Evolutionary conservation across 2,797 vertebrate genomes (phyloP).

Genomic region (Falco peregrinus): DNA sequence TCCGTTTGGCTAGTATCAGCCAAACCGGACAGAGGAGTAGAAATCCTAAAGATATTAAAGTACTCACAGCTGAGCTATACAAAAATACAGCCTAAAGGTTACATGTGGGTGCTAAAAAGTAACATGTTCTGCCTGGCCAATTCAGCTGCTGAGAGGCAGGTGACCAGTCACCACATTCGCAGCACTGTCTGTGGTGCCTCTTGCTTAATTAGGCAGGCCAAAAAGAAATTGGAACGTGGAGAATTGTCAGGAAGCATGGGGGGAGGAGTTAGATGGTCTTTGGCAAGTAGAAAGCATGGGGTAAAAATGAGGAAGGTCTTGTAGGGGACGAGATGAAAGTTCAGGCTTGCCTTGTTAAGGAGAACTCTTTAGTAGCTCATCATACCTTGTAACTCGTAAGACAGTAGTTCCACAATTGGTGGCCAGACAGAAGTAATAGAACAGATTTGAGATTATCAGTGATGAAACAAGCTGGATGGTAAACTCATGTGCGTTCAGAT

Average conservation of each 20-base stretch:
- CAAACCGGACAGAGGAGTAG: background rate
- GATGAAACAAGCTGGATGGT: background rate
- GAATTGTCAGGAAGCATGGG: background rate
- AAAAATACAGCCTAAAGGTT: background rate
- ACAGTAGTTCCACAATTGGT: background rate
- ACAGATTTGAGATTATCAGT: background rate
- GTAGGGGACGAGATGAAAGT: rapidly evolving
- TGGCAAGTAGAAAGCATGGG: background rate
- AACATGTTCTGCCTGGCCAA: background rate
- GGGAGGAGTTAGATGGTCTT: background rate
- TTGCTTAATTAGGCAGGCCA: rapidly evolving
- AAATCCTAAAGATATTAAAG: background rate
- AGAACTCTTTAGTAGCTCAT: background rate
- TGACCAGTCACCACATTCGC: background rate
- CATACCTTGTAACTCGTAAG: background rate
- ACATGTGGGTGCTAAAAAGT: background rate
- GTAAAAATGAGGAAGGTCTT: background rate
- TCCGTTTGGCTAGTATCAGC: background rate
- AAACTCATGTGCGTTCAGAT: background rate
- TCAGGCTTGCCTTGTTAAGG: rapidly evolving
- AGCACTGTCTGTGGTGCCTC: background rate
- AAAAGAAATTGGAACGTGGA: background rate
- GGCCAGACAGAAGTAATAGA: background rate
- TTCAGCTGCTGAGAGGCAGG: background rate
- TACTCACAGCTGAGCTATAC: background rate